Evolutionary conservation across 2,888 invertebrate genomes (phyloP).

Genomic region (Napeogenes inachia): DNA sequence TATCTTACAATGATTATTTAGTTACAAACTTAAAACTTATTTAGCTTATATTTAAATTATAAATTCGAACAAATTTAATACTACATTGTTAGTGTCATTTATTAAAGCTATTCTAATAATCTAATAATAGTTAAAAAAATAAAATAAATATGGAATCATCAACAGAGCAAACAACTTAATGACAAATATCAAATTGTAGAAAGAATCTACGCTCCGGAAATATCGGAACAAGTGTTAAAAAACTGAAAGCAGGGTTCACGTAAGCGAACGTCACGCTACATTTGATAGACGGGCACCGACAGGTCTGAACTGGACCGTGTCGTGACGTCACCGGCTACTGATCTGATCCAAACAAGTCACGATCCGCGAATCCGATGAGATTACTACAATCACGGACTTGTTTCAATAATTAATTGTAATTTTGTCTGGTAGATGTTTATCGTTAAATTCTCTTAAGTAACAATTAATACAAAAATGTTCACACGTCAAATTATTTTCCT

Average conservation of each 20-base stretch:
- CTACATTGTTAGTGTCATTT: too few species aligned
- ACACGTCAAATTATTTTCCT: too few species aligned
- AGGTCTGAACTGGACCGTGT: constrained; percentile 63
- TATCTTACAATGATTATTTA: too few species aligned
- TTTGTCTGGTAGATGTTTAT: too few species aligned
- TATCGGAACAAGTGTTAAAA: constrained; percentile 47
- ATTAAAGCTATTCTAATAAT: neutral
- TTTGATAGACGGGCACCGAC: constrained; percentile 49
- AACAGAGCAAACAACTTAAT: constrained; percentile 7
- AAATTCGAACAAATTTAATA: neutral
- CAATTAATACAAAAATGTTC: too few species aligned
- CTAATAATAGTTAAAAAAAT: neutral
- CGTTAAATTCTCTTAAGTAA: too few species aligned
- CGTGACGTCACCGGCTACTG: constrained; percentile 50
- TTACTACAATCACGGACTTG: neutral
- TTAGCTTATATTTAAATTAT: too few species aligned
- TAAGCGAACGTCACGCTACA: constrained; percentile 46
- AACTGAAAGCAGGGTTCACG: constrained; percentile 38
- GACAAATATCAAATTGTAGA: constrained; percentile 22
- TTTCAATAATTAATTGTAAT: too few species aligned
- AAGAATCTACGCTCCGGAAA: constrained; percentile 35
- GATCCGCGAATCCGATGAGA: constrained; percentile 23
- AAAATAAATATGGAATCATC: neutral
- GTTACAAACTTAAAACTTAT: too few species aligned
- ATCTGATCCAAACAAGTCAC: constrained; percentile 17